Evolutionary conservation across 2,888 invertebrate species (phyloP), one percentile per base, ranked within the genome.

Genomic region (Platerodrilus igneus): DNA sequence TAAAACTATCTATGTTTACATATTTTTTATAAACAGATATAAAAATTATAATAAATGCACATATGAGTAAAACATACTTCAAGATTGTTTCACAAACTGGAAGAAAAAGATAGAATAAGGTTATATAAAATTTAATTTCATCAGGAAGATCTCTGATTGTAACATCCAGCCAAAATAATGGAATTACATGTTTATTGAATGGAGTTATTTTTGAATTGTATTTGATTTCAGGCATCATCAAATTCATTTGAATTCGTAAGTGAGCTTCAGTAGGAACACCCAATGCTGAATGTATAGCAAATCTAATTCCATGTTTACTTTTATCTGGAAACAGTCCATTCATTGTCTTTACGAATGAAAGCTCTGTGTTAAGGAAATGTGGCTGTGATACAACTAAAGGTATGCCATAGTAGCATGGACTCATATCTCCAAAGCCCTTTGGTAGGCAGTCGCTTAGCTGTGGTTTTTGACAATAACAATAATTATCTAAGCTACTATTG

Each of bases 381-480:
- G 69, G 69, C 38, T 62, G 62, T 0, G 87, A 86, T 15, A 87
- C 59, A 1, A 78, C 75, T 2, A 87, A 79, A 0, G 88, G 88
- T 34, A 86, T 86, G 58, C 68, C 70, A 50, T 73, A 75, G 51
- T 75, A 75, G 50, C 77, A 77, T 0, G 70, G 68, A 1, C 71
- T 66, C 13, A 76, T 62, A 45, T 68, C 70, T 42, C 71, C 69
- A 10, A 75, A 53, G 14, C 76, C 76, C 33, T 61, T 54, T 4
- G 85, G 81, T 79, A 40, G 82, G 88, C 73, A 96, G 87, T 64
- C 89, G 89, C 60, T 77, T n/a, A n/a, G n/a, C 88, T 60, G 10
- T 1, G 19, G 17, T 2, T 40, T 54, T 3, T 59, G 56, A 55
- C 86, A 86, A 51, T 77, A 78, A 51, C 86, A 86, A 2, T 75